Evolutionary conservation across 1,140 invertebrate genomes (phyloP).

Genomic region (Bombyx mori): ASM3026992v2 NC_085124.1:821501-822000

Average conservation of each 20-base stretch:
- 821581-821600: not conserved
- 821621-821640: too few species aligned
- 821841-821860: not conserved
- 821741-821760: not conserved
- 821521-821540: conserved; percentile 1
- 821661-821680: not conserved
- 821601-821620: not conserved
- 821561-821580: not conserved
- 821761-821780: not conserved
- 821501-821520: conserved; percentile 2
- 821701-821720: not conserved
- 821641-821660: too few species aligned
- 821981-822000: too few species aligned
- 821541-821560: conserved; percentile 1
- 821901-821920: not conserved
- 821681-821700: not conserved
- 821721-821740: not conserved
- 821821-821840: too few species aligned
- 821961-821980: too few species aligned
- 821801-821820: not conserved
- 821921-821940: not conserved
- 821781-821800: not conserved
- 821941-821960: too few species aligned
- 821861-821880: conserved; percentile 5
- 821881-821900: conserved; percentile 6